Evolutionary conservation across 2,113 vertebrate species (phyloP), one percentile per base, ranked within the genome.

Genomic region (Megaleporinus macrocephalus): DNA sequence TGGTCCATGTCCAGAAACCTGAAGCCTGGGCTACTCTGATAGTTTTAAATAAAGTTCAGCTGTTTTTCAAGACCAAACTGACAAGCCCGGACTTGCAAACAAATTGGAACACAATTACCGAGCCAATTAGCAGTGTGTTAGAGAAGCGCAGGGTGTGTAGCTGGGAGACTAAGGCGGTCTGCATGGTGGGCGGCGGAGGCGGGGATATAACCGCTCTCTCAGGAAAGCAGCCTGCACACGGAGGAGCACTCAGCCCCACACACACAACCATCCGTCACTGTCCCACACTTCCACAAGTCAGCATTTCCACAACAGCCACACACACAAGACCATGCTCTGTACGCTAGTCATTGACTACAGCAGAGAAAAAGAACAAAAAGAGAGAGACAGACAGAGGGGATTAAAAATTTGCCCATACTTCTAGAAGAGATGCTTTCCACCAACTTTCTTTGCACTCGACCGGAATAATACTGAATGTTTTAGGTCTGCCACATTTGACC

Each of bases 211-310:
- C 53, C 57, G 10, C 7, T 83, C 69, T 69, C 73, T 73, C 33
- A 80, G 69, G 80, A 69, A 61, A 61, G 41, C 26, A 47, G 41
- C 70, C 73, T 57, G 66, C 53, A 29, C 41, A 73, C 33, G 51
- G 27, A 68, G 24, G 30, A 30, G 41, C 6, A 9, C 44, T 72
- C 78, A 33, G 63, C 69, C 41, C 76, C 57, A 63, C 27, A 69
- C 81, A 20, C 24, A 53, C 20, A 78, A 57, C 16, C 73, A 87
- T 87, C 80, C 73, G 79, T 87, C 80, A 85, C 71, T 76, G 66
- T 12, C 76, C 14, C 57, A 80, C 16, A 69, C 33, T 51, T 27
- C 66, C n/a, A 66, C 72, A 53, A 77, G 69, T 87, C 76, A 87
- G 76, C 80, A n/a, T 33, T 80, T 81, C 59, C 49, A 10, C 69